These are phyloP conservation scores for Pimpla rufipes DNA, from an alignment of 2,888 invertebrate species.

Conservation along the genomic window DNA sequence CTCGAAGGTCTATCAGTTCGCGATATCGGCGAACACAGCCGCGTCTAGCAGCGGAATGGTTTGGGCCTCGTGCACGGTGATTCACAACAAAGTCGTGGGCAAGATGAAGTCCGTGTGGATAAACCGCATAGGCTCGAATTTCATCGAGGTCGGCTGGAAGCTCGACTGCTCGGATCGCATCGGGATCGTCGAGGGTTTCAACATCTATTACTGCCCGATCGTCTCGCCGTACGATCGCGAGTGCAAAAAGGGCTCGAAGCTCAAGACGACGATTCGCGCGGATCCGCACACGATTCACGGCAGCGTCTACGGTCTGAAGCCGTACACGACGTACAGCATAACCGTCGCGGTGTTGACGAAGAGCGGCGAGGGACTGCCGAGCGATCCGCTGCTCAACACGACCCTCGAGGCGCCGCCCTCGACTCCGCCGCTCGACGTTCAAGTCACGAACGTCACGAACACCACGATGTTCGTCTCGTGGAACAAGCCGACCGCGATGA, in stretches of 20 bases:
- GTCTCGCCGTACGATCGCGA: constrained; percentile 86
- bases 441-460: constrained; percentile 88
- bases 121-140: constrained; percentile 85
- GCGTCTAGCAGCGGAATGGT: constrained; percentile 93
- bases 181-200: constrained; percentile 91
- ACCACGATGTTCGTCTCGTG: constrained; percentile 89
- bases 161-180: constrained; percentile 91
- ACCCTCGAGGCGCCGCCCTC: constrained; percentile 91
- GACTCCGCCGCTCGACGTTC: constrained; percentile 88
- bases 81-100: constrained; percentile 85
- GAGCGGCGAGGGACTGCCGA: constrained; percentile 86
- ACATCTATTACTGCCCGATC: constrained; percentile 91
- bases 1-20: constrained; percentile 90
- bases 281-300: constrained; percentile 87
- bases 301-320: constrained; percentile 89
- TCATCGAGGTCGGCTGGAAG: constrained; percentile 91
- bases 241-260: constrained; percentile 86
- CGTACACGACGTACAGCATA: constrained; percentile 92
- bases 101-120: constrained; percentile 88
- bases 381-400: constrained; percentile 88
- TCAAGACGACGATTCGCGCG: constrained; percentile 85
- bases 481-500: constrained; percentile 90
- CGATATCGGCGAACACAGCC: constrained; percentile 92
- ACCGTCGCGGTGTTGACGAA: constrained; percentile 89
- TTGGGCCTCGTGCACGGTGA: constrained; percentile 92